A percentile compares a stretch with the other conserved stretches of the same genome.
These are phyloP conservation scores for Spilarctia lutea DNA, from an alignment of 2,888 invertebrate species.

Conservation along the genomic window DNA sequence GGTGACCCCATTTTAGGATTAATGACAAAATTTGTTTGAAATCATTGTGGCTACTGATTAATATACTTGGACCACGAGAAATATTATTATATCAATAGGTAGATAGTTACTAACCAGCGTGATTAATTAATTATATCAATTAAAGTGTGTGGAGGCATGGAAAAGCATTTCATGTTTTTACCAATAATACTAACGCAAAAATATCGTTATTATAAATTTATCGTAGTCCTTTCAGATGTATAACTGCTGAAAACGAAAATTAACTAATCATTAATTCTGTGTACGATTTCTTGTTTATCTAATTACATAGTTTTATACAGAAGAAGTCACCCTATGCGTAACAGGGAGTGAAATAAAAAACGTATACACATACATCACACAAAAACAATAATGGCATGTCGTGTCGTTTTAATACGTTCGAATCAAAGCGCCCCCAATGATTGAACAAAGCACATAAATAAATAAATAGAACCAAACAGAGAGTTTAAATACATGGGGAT, in stretches of 20 bases:
- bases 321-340: neutral
- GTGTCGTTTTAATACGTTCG: conserved; percentile 73
- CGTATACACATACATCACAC: conserved; percentile 53
- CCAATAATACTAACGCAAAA: too few species aligned
- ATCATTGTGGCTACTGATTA: neutral
- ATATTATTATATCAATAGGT: too few species aligned
- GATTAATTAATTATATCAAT: neutral
- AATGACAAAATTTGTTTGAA: neutral
- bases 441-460: conserved; percentile 79
- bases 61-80: neutral
- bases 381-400: conserved; percentile 57
- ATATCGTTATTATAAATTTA: too few species aligned
- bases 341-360: conserved; percentile 33
- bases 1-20: neutral
- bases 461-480: conserved; percentile 72
- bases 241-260: neutral
- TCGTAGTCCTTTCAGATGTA: too few species aligned
- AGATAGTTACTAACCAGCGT: too few species aligned
- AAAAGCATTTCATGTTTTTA: neutral
- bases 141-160: neutral
- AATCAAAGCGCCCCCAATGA: conserved; percentile 81
- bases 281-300: neutral
- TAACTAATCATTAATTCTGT: neutral
- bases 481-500: conserved; percentile 74
- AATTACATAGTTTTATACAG: neutral